These are phyloP conservation scores for Peromyscus eremicus DNA, from an alignment of 2,797 vertebrate species.

Conservation along the genomic window DNA sequence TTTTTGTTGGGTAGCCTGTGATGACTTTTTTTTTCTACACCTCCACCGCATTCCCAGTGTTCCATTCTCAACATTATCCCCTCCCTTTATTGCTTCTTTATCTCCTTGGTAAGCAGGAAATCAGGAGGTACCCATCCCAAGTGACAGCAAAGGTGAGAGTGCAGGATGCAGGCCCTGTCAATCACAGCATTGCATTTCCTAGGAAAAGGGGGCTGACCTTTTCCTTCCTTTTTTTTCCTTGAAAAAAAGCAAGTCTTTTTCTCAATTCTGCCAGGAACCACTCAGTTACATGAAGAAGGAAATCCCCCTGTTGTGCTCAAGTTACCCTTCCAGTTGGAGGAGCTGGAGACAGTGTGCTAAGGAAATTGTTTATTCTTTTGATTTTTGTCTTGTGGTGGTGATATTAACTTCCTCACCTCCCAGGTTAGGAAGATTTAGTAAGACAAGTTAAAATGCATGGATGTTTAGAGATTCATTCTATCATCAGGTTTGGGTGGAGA, in stretches of 20 bases:
- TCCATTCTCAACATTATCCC: background rate
- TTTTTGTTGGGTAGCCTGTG: background rate
- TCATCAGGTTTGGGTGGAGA: background rate
- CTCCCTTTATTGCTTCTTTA: background rate
- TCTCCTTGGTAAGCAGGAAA: slow-evolving; percentile 5
- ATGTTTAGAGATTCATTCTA: background rate
- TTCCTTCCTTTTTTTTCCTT: no score
- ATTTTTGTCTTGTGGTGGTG: slow-evolving; percentile 36
- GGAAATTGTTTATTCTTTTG: slow-evolving; percentile 48
- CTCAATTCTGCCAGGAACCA: slow-evolving; percentile 10
- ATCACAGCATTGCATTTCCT: background rate
- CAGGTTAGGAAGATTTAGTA: slow-evolving; percentile 49
- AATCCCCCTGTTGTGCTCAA: slow-evolving; percentile 38
- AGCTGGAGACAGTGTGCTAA: slow-evolving; percentile 45
- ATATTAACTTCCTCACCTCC: slow-evolving; percentile 36
- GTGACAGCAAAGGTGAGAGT: background rate
- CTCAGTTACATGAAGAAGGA: slow-evolving; percentile 23
- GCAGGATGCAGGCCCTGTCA: background rate
- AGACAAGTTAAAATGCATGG: slow-evolving; percentile 34
- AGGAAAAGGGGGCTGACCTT: background rate
- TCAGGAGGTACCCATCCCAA: background rate
- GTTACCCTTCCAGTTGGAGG: slow-evolving; percentile 47
- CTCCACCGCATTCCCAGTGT: background rate
- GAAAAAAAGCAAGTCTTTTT: slow-evolving; percentile 38
- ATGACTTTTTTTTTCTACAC: background rate